Evolutionary conservation across 2,113 vertebrate genomes (phyloP), one percentile per base, ranked within the genome.

Genomic region (Hippocampus mohnikei): DNA sequence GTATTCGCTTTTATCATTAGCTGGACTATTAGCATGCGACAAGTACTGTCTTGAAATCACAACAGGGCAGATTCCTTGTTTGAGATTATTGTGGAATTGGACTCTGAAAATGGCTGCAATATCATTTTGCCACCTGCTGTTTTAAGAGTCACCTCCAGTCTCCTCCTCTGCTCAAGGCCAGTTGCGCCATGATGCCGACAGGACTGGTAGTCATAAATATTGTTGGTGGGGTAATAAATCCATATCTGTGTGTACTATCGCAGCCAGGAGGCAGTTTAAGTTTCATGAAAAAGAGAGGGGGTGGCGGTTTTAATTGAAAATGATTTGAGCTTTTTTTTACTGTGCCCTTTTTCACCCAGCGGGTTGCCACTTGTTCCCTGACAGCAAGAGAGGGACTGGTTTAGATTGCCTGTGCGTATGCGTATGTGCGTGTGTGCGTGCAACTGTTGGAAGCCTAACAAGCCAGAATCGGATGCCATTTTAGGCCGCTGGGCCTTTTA

Each of bases 291-390:
- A 72, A 27, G 53, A 10, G 41, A 76, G 82, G 84, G 62, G 73
- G 87, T n/a, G 60, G 59, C 84, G 80, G 77, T 70, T 66, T 72
- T 80, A 90, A 88, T 81, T 90, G 88, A 89, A 85, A 87, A 88
- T 86, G 91, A 92, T 90, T 90, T 85, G 85, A 91, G 78, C 76
- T 10, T 61, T 92, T 27, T 91, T 87, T 90, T 88, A 78, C 88
- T 81, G 76, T 87, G 84, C 84, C 90, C 88, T 93, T 93, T 88
- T 90, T 85, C 86, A 85, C 90, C 85, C 92, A 86, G 92, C 88
- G 84, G 92, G 92, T 81, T 75, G 87, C 78, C 91, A 90, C 90
- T 92, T 93, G 85, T 55, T 56, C 87, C 18, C 85, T 93, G 91
- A 93, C 92, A 92, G 91, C 90, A 88, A 86, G 82, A 85, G 81